Conservation (phyloP, 2,888 invertebrate species). For the Plebejus anna region DNA sequence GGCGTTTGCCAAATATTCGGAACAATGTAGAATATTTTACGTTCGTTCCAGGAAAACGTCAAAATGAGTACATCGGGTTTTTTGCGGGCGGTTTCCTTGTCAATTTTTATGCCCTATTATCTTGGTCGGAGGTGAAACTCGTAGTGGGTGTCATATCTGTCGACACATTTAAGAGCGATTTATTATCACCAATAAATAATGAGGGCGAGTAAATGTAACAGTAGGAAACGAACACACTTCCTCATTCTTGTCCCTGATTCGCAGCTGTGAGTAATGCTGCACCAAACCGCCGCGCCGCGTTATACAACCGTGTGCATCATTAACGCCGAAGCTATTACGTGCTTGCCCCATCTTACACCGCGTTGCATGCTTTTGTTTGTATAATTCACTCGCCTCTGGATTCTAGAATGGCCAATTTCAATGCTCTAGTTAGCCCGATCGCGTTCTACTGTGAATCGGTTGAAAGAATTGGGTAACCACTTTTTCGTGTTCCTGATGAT, state of each 20-base stretch:
- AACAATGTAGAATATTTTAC: conserved; percentile 44
- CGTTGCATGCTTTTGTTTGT: conserved; percentile 33
- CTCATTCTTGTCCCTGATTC: conserved; percentile 62
- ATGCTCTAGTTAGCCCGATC: conserved; percentile 56
- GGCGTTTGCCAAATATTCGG: conserved; percentile 48
- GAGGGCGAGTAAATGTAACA: conserved; percentile 65
- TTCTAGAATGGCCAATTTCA: conserved; percentile 55
- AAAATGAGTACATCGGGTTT: conserved; percentile 15
- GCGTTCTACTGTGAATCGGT: conserved; percentile 51
- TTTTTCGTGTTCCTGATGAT: conserved; percentile 32
- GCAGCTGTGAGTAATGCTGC: conserved; percentile 59
- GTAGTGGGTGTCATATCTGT: conserved; percentile 21
- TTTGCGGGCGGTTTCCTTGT: background rate
- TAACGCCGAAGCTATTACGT: conserved; percentile 53
- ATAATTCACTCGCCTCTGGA: conserved; percentile 39
- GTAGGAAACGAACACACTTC: conserved; percentile 67
- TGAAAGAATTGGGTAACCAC: conserved; percentile 39
- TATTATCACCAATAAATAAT: conserved; percentile 43
- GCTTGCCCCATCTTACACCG: conserved; percentile 34
- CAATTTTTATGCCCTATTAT: conserved; percentile 3
- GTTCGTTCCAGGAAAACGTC: conserved; percentile 28
- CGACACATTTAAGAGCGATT: conserved; percentile 25
- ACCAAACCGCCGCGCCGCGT: conserved; percentile 48
- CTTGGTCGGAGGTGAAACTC: background rate
- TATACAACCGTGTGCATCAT: conserved; percentile 54